A percentile compares a stretch with the other conserved stretches of the same genome.
Evolutionary conservation across 2,113 vertebrate species (phyloP).

Genomic region (Siphamia tubifer): DNA sequence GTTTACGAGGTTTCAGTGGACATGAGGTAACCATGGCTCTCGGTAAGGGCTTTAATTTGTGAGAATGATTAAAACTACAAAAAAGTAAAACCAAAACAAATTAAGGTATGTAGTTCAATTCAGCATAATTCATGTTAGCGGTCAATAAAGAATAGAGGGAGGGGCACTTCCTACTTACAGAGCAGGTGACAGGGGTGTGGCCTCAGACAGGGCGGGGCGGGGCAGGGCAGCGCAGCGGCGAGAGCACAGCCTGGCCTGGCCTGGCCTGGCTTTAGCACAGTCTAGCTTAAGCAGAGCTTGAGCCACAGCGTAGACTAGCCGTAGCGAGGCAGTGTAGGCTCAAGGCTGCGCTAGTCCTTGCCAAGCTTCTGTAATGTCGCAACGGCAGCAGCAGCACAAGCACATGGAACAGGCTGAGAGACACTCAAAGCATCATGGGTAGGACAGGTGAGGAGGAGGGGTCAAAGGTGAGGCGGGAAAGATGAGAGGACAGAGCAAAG

Average conservation of each 20-base stretch:
- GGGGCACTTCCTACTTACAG: conserved; percentile 97
- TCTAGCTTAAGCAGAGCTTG: conserved; percentile 68
- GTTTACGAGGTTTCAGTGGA: conserved; percentile 2
- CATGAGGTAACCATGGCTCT: conserved; percentile 55
- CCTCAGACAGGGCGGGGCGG: conserved; percentile 88
- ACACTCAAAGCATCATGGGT: conserved; percentile 99
- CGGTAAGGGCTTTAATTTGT: conserved; percentile 39
- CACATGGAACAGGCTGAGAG: conserved; percentile 97
- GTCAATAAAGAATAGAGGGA: conserved; percentile 82
- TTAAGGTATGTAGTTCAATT: conserved; percentile 36
- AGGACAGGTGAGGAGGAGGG: conserved; percentile 59
- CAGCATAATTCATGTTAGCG: conserved; percentile 62
- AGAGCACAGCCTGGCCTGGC: conserved; percentile 67
- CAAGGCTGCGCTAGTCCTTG: conserved; percentile 94
- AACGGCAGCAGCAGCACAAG: conserved; percentile 91
- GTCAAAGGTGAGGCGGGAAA: conserved; percentile 79
- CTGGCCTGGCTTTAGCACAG: conserved; percentile 66
- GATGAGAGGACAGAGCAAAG: conserved; percentile 89
- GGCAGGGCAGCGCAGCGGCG: conserved; percentile 48
- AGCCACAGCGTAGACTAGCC: conserved; percentile 57
- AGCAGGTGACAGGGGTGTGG: conserved; percentile 94
- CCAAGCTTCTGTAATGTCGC: conserved; percentile 92
- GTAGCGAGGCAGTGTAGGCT: conserved; percentile 55
- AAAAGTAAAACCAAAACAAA: neutral
- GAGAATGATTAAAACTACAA: conserved; percentile 28